Evolutionary conservation across 2,113 vertebrate species (phyloP).

Genomic region (Paracanthobrama guichenoti): DNA sequence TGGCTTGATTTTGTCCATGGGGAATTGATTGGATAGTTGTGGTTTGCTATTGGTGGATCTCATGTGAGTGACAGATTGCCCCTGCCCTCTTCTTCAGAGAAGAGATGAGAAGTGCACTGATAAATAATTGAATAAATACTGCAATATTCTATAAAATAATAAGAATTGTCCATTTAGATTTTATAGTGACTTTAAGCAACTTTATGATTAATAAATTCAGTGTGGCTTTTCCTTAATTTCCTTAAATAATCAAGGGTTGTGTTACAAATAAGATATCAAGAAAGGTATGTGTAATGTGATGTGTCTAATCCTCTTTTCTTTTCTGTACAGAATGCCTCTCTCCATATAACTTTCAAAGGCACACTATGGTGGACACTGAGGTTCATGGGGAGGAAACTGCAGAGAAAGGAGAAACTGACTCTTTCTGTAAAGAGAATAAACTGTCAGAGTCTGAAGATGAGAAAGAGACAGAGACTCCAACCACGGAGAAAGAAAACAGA

Average conservation of each 20-base stretch:
- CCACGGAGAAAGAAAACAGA: conserved; percentile 62
- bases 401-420: conserved; percentile 67
- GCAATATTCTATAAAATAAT: too few species aligned
- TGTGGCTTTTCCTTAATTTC: background rate
- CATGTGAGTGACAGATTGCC: too few species aligned
- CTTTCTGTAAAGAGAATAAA: conserved; percentile 61
- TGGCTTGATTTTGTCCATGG: too few species aligned
- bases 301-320: background rate
- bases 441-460: conserved; percentile 63
- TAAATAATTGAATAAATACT: too few species aligned
- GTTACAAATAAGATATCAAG: background rate
- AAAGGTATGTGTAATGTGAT: background rate
- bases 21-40: too few species aligned
- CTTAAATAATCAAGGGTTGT: background rate
- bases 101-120: too few species aligned
- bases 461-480: conserved; percentile 46
- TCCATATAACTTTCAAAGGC: conserved; percentile 58
- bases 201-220: background rate
- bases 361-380: conserved; percentile 54
- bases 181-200: background rate
- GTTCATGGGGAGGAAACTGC: conserved; percentile 57
- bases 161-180: too few species aligned
- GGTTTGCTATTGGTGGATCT: too few species aligned
- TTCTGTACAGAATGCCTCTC: conserved; percentile 65
- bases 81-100: too few species aligned